Base-by-base conservation (phyloP, 2,888 invertebrate genomes). In the Erebia aethiops region DNA sequence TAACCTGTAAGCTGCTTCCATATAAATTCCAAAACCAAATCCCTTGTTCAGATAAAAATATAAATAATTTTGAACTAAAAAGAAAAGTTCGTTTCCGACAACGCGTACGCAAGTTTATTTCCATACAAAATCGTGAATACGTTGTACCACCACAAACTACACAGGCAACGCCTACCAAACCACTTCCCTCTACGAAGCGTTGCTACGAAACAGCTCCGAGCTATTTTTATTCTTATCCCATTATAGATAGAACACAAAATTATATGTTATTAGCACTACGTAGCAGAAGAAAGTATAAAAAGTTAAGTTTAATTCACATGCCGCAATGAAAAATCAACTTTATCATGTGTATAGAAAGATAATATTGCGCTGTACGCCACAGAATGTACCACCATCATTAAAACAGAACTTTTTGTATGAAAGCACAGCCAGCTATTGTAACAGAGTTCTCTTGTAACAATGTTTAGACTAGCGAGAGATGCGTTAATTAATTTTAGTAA, bases 141-240 rank as follows among this genome's bases (percentile, higher is more conserved):
- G 78, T 83, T 77, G 74, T 79, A 80, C 80, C 78, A 76, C 76
- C 73, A 82, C 83, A 81, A 81, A 83, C 83, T 84, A 82, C 80
- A 81, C 85, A 83, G 87, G 90, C 78, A 88, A 88, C 91, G 90
- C 91, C 91, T 90, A 87, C 87, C 81, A 79, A 78, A 81, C 78
- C 82, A 82, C 85, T 86, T 85, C 84, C 78, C 83, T 82, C 83
- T 82, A 81, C 81, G 71, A 74, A 74, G 69, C 69, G 65, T 71
- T 69, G 62, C 56, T 71, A 71, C 63, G 64, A 69, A 41, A 61
- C 56, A 62, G 51, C 21, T 61, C 71, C 75, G 68, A 75, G 66
- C 77, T 56, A 82, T 76, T 81, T 76, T 80, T 66, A 80, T 77
- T 82, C 80, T 75, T 84, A 83, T 74, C 1, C 5, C 35, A 57